phyloP scores from a whole-genome alignment of 2,888 invertebrate species.

The Trissolcus brochymenae region DNA sequence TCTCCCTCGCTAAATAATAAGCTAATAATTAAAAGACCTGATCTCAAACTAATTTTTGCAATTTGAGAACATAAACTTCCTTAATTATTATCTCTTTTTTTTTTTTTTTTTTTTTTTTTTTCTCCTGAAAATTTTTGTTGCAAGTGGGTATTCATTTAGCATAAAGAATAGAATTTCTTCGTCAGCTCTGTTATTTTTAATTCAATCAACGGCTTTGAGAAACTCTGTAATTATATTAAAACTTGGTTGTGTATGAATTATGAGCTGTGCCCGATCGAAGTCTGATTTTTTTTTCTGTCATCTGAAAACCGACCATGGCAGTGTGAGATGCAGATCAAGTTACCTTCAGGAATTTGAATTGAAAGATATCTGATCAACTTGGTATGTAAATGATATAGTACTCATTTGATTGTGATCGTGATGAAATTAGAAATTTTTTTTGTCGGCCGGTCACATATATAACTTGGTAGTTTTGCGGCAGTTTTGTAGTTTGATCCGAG shows the following conservation, averaged over 20 bases:
- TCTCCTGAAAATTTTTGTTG: no score
- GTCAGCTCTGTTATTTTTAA: no score
- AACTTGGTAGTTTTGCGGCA: neutral
- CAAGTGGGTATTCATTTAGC: no score
- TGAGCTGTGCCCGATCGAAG: neutral
- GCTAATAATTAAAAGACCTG: no score
- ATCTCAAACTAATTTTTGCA: no score
- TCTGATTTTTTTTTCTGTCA: slow-evolving; percentile 7
- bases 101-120: no score
- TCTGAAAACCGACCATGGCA: slow-evolving; percentile 10
- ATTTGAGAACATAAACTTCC: no score
- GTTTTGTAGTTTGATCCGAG: neutral
- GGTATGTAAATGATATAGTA: slow-evolving; percentile 26
- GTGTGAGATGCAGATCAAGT: slow-evolving; percentile 18
- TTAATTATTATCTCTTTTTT: no score
- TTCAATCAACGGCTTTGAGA: no score
- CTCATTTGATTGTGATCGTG: slow-evolving; percentile 5
- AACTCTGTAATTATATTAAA: neutral
- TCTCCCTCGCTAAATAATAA: no score
- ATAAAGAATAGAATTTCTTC: no score
- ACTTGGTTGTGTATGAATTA: slow-evolving; percentile 1
- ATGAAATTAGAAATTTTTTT: slow-evolving; percentile 6
- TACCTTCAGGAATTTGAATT: slow-evolving; percentile 25
- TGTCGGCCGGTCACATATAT: neutral
- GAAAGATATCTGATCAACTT: slow-evolving; percentile 27